Base-by-base conservation (phyloP, 2,797 vertebrate species). In the Merluccius polli region DNA sequence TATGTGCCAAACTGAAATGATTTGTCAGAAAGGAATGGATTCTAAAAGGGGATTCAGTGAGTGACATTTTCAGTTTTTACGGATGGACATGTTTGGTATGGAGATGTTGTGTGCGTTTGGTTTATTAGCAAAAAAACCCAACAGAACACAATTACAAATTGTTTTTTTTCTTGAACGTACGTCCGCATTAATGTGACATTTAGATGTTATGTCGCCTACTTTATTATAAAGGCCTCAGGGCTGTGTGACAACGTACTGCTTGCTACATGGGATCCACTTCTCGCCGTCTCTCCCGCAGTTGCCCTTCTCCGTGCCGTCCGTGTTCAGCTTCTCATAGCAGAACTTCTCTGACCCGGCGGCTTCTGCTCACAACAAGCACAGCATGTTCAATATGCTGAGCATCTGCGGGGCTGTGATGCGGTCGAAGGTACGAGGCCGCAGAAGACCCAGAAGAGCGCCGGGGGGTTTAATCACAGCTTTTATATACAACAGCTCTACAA, bases 321-420 rank as follows among this genome's bases (percentile, higher is more conserved):
- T 97, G 89, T 99, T 99, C 78, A 99, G 93, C 89, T 98, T 99
- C 87, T 99, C 98, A 8, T 99, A 99, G 91, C 98, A 99, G 91
- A 97, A 97, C 89, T 98, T 99, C 90, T 99, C 97, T 0, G 98
- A 98, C 10, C 95, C 95, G 38, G 92, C 93, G 74, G 97, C 94
- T 90, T 97, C 98, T 99, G 89, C 81, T 21, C 71, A 33, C 30
- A 70, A 29, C 18, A 71, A 18, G 31, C 6, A 32, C 69, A 18
- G n/a, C n/a, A n/a, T n/a, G n/a, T n/a, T n/a, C n/a, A n/a, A n/a
- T n/a, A n/a, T n/a, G n/a, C n/a, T n/a, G n/a, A n/a, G n/a, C n/a
- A n/a, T n/a, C n/a, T n/a, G n/a, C n/a, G n/a, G n/a, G n/a, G n/a
- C n/a, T n/a, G n/a, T n/a, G n/a, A n/a, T n/a, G n/a, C n/a, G n/a